Conservation (phyloP, 2,888 invertebrate genomes). For the Callimorpha dominula region DNA sequence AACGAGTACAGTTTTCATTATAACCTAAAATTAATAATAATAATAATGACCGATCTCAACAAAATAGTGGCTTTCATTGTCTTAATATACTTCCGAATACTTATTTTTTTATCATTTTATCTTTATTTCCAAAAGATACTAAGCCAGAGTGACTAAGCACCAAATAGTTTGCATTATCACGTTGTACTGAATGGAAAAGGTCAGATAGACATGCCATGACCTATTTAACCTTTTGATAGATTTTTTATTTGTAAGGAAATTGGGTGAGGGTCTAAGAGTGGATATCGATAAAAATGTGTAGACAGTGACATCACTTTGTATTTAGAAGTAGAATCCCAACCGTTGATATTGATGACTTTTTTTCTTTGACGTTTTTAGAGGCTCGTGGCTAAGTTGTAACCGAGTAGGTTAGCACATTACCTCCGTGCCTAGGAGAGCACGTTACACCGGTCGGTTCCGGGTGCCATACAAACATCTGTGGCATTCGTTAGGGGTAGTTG, state of each 20-base stretch:
- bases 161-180: constrained; percentile 49
- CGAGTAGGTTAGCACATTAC: too few species aligned
- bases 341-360: too few species aligned
- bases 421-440: too few species aligned
- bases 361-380: background rate
- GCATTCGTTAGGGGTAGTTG: too few species aligned
- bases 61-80: background rate
- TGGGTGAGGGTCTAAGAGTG: constrained; percentile 14
- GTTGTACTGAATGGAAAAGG: constrained; percentile 44
- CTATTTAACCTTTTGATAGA: constrained; percentile 45
- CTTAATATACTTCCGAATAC: background rate
- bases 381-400: too few species aligned
- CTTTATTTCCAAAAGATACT: constrained; percentile 15
- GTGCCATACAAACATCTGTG: too few species aligned
- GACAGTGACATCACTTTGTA: constrained; percentile 15
- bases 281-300: constrained; percentile 22
- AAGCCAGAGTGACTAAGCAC: constrained; percentile 46
- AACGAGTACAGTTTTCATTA: too few species aligned
- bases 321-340: background rate
- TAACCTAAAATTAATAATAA: too few species aligned
- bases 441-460: too few species aligned
- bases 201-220: constrained; percentile 58
- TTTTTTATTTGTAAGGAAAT: constrained; percentile 26
- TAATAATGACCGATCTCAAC: too few species aligned
- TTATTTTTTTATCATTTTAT: background rate